phyloP scores from a whole-genome alignment of 2,888 invertebrate species.

The Apamea anceps region DNA sequence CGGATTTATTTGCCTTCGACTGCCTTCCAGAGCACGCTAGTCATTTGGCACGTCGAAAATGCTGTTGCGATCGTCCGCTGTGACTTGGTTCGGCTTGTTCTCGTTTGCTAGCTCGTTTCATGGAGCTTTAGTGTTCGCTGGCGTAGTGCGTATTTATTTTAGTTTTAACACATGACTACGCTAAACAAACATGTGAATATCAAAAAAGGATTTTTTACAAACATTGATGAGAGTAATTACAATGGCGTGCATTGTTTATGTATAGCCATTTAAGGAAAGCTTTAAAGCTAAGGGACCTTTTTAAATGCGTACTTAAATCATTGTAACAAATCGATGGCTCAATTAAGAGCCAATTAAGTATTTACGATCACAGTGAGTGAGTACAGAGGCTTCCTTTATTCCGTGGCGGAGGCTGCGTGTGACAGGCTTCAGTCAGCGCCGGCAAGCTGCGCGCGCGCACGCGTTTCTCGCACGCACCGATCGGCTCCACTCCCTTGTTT shows the following conservation, averaged over 20 bases:
- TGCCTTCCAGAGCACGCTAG: conserved; percentile 56
- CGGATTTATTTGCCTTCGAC: conserved; percentile 65
- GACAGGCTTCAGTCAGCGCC: conserved; percentile 88
- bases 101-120: conserved; percentile 15
- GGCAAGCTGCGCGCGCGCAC: conserved; percentile 88
- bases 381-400: conserved; percentile 76
- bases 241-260: not conserved
- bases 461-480: conserved; percentile 74
- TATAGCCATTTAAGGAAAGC: conserved; percentile 1
- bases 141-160: not conserved
- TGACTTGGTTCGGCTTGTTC: conserved; percentile 1
- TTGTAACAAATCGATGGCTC: conserved; percentile 52
- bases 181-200: not conserved
- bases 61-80: conserved; percentile 12
- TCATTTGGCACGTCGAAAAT: conserved; percentile 58
- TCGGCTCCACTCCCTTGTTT: conserved; percentile 72
- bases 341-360: conserved; percentile 64
- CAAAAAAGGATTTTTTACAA: not conserved
- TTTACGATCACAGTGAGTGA: conserved; percentile 61
- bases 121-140: not conserved
- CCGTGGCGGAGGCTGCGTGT: conserved; percentile 81
- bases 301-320: conserved; percentile 34
- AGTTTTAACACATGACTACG: not conserved
- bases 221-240: not conserved
- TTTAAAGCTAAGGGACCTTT: conserved; percentile 13